Percentiles rank a stretch among this genome's conserved stretches.
Evolutionary conservation across 1,140 invertebrate species (phyloP).

Genomic region (Tetraneura akinire): DNA sequence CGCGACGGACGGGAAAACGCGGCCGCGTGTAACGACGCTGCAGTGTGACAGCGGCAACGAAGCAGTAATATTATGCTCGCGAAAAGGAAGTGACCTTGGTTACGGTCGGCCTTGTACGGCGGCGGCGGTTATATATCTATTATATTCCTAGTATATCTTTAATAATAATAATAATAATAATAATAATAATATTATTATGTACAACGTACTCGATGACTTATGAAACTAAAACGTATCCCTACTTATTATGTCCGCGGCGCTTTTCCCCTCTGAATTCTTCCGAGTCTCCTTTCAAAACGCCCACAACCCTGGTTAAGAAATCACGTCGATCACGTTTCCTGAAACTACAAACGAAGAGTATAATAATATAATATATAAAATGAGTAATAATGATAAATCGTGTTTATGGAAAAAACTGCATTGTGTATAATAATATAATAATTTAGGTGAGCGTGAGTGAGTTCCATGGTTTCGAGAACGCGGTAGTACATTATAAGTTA

Average conservation of each 20-base stretch:
- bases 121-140: neutral
- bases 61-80: neutral
- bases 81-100: slow-evolving; percentile 49
- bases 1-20: slow-evolving; percentile 46
- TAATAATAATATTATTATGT: no score
- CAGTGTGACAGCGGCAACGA: neutral
- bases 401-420: neutral
- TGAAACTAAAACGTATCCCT: slow-evolving; percentile 1
- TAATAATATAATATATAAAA: no score
- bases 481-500: no score
- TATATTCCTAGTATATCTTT: neutral
- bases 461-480: neutral
- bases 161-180: no score
- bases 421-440: neutral
- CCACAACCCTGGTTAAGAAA: neutral
- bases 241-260: neutral
- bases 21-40: slow-evolving; percentile 14
- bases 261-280: neutral
- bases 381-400: neutral
- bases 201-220: neutral
- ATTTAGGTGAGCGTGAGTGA: neutral
- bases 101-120: slow-evolving; percentile 7
- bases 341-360: neutral
- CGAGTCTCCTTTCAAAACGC: neutral
- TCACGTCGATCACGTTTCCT: slow-evolving; percentile 21